Evolutionary conservation across 2,797 vertebrate genomes (phyloP).

Genomic region (Xenentodon cancila): DNA sequence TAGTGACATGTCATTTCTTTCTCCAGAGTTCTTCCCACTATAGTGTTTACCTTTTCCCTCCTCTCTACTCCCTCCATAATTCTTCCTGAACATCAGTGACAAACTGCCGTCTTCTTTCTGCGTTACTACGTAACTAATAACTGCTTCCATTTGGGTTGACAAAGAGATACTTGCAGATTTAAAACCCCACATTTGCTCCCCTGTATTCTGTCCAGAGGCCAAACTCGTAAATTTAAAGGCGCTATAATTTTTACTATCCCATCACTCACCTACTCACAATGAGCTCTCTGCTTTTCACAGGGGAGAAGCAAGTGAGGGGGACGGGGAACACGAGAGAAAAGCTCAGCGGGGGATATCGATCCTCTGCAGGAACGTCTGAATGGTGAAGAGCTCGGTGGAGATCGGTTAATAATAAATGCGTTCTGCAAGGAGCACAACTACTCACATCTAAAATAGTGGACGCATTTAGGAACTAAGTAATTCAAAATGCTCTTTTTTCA

Average conservation of each 20-base stretch:
- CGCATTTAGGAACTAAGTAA: too few relatives aligned
- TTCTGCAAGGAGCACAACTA: too few relatives aligned
- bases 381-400: too few relatives aligned
- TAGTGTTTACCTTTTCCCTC: neutral
- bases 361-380: too few relatives aligned
- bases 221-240: constrained; percentile 24
- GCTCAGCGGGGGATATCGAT: too few relatives aligned
- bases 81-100: constrained; percentile 20
- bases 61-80: neutral
- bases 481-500: too few relatives aligned
- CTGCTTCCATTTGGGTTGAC: constrained; percentile 25
- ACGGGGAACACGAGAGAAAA: too few relatives aligned
- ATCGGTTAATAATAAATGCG: too few relatives aligned
- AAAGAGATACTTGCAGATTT: constrained; percentile 13
- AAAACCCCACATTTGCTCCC: constrained; percentile 17
- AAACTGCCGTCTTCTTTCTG: neutral
- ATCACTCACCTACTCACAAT: neutral
- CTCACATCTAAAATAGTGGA: too few relatives aligned
- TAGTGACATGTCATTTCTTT: constrained; percentile 20
- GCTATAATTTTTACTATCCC: constrained; percentile 4
- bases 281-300: too few relatives aligned
- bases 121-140: constrained; percentile 37
- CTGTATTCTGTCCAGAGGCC: constrained; percentile 4
- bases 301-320: too few relatives aligned
- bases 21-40: neutral